Evolutionary conservation across 2,888 invertebrate genomes (phyloP).

Genomic region (Xiphydria camelus): DNA sequence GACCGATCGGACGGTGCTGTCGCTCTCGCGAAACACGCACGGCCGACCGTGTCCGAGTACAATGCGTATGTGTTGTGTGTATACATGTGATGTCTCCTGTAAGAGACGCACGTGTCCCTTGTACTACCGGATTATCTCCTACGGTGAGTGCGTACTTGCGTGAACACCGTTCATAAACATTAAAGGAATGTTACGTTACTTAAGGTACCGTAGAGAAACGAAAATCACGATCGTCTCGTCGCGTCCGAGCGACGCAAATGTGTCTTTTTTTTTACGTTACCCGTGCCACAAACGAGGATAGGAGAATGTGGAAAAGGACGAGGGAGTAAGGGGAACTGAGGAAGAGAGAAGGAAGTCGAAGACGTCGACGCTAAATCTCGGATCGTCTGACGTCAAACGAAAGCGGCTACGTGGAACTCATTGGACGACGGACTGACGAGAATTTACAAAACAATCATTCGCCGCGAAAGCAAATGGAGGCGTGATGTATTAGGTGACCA

Average conservation of each 20-base stretch:
- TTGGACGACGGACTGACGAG: no score
- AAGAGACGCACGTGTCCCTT: not conserved
- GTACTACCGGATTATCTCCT: no score
- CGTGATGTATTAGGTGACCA: no score
- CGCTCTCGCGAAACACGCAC: not conserved
- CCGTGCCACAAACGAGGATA: no score
- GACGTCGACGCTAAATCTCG: no score
- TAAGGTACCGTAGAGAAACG: conserved; percentile 14
- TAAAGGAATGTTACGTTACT: conserved; percentile 30
- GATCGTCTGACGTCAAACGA: no score
- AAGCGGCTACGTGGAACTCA: not conserved
- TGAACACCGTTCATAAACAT: conserved; percentile 23
- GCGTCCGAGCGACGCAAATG: no score
- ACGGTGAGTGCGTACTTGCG: conserved; percentile 25
- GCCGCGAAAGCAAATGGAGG: conserved; percentile 29
- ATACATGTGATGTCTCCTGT: conserved; percentile 5
- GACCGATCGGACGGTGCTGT: conserved; percentile 5
- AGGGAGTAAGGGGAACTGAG: no score
- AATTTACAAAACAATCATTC: conserved; percentile 20
- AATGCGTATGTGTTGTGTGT: not conserved
- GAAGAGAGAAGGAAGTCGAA: no score
- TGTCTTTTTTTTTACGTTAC: no score
- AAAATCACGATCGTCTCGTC: not conserved
- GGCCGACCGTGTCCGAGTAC: not conserved
- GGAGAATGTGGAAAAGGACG: no score